Base-by-base conservation (phyloP, 92 coral and sea anemone genomes). In the Palythoa heliodiscus region DNA sequence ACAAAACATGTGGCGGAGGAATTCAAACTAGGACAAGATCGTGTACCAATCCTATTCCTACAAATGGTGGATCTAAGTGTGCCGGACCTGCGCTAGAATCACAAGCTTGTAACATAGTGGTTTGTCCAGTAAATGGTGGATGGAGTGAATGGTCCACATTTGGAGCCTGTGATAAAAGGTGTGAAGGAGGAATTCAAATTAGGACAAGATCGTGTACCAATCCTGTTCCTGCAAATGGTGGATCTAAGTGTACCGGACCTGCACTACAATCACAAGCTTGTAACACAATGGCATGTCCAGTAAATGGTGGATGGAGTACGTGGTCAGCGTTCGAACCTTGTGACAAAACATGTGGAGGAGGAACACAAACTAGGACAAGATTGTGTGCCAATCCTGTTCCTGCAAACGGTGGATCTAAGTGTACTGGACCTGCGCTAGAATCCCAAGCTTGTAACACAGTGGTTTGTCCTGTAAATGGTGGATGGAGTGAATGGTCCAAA, bases 61-160 rank as follows among this genome's bases (percentile, higher is more conserved):
- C n/a, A n/a, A n/a, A n/a, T n/a, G n/a, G n/a, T n/a, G n/a, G n/a
- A n/a, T n/a, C n/a, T n/a, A n/a, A 35, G 1, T 70, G 73, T n/a
- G 11, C 1, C 47, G 73, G 73, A 25, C 50, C n/a, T 4, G 13
- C 17, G 7, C 5, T 25, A 2, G 73, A 35, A 19, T 70, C 73
- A 11, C 73, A 35, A 35, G n/a, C 73, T 35, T 70, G 73, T 70
- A 14, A 25, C 7, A 70, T 11, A 7, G 2, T 6, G 9, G 48
- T 1, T 5, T 70, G 74, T 29, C 74, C 74, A 1, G 43, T 70
- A 1, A 22, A 35, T 70, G 50, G 50, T 29, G 74, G 74, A 0
- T 70, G 74, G 74, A 70, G 43, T 35, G 24, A 25, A 35, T 70
- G 74, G 74, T 70, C 74, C 2, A 4, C 74, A 13, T 70, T 70